These are phyloP conservation scores for Albula goreensis DNA, from an alignment of 2,113 vertebrate genomes.

Conservation along the genomic window DNA sequence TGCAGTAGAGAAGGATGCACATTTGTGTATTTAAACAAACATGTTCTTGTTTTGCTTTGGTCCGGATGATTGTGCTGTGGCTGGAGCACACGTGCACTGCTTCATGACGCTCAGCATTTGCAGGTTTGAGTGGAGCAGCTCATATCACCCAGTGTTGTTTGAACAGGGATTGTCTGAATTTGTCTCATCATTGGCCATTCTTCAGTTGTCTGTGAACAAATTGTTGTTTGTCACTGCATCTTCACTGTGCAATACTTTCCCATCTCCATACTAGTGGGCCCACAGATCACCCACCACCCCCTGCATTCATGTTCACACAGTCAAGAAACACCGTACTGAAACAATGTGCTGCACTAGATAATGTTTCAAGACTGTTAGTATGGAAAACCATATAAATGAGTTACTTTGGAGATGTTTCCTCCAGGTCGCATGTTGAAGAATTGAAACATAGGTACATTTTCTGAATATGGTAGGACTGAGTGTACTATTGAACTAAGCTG, in stretches of 20 bases:
- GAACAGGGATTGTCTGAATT: slow-evolving; percentile 21
- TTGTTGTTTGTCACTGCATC: not conserved
- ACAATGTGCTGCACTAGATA: no score
- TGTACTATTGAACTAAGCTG: no score
- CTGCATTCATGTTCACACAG: not conserved
- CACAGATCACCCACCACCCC: not conserved
- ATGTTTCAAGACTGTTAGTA: no score
- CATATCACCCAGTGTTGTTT: slow-evolving; percentile 34
- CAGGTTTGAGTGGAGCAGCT: not conserved
- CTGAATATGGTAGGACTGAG: no score
- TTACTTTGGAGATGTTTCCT: no score
- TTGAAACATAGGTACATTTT: no score
- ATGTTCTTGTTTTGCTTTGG: not conserved
- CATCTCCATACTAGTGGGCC: not conserved
- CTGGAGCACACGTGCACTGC: not conserved
- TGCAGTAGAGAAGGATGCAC: not conserved
- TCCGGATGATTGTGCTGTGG: not conserved
- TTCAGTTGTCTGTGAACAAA: not conserved
- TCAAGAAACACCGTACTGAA: not conserved
- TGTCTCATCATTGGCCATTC: slow-evolving; percentile 24
- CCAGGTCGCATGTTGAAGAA: no score
- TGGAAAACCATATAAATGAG: no score
- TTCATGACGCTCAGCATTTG: slow-evolving; percentile 8
- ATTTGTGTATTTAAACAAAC: not conserved
- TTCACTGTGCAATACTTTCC: slow-evolving; percentile 1